Evolutionary conservation across 2,888 invertebrate species (phyloP), one percentile per base, ranked within the genome.

Genomic region (Chymomyza fuscimana): DNA sequence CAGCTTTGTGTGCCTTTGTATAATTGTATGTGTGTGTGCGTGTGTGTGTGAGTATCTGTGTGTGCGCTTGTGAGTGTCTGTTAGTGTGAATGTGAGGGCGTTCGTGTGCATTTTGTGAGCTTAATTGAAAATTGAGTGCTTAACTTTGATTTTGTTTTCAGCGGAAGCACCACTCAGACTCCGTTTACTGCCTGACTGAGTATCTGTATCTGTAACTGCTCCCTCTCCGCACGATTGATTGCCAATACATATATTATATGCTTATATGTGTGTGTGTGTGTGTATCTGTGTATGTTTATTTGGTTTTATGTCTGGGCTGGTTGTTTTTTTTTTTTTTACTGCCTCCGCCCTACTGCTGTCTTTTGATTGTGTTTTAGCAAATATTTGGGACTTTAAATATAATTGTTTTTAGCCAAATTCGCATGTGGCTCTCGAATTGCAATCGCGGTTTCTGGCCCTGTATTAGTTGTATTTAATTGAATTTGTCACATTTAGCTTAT

Each of bases 61-160:
- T 76, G 65, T 76, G 66, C 75, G 79, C 79, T 76, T 19, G 19
- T 16, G 50, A 12, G 12, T 32, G 19, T 40, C 12, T 62, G n/a
- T 40, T 9, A 29, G 32, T 25, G 32, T 59, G 59, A 25, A 36
- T 29, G 59, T 59, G 29, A 9, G 59, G n/a, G 59, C 40, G n/a
- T 62, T 16, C 69, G 81, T 66, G 75, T 79, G 77, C 81, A 79
- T 81, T 81, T 81, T 79, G 77, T 79, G 77, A 81, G 79, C 86
- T 82, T 87, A 87, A 87, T 87, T 87, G 86, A 86, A 82, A 86
- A 87, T 87, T 87, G 86, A 87, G 84, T 81, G 85, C 81, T 87
- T 83, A 81, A 86, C 86, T 86, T 82, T 87, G 82, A 86, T 81
- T 81, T 81, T 79, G 81, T 81, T 81, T 81, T 81, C 81, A 71